Evolutionary conservation across 2,113 vertebrate species (phyloP).

Genomic region (Oncorhynchus nerka): DNA sequence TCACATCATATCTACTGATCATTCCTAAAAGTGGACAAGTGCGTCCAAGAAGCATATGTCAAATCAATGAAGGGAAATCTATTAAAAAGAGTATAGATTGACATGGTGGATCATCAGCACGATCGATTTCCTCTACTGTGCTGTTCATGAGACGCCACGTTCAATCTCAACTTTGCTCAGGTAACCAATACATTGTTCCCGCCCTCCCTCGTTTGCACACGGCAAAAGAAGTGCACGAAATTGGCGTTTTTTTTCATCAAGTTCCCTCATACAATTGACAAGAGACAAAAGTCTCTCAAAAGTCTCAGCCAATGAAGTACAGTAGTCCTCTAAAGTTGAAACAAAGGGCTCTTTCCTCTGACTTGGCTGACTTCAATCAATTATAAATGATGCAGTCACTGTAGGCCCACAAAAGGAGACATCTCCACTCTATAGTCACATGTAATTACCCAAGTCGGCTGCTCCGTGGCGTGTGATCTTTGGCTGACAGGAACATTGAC

Average conservation of each 20-base stretch:
- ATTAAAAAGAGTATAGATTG: conserved; percentile 70
- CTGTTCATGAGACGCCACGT: conserved; percentile 71
- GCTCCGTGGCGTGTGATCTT: conserved; percentile 88
- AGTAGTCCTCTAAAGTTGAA: conserved; percentile 1
- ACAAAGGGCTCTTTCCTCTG: conserved; percentile 28
- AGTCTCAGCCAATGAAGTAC: background rate
- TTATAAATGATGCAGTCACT: conserved; percentile 98
- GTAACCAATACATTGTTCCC: conserved; percentile 61
- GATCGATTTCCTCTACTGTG: conserved; percentile 64
- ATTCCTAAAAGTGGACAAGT: conserved; percentile 47
- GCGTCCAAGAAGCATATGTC: conserved; percentile 23
- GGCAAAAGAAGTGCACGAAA: background rate
- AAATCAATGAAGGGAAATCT: conserved; percentile 71
- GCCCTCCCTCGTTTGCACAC: conserved; percentile 44
- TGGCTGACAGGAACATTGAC: conserved; percentile 92
- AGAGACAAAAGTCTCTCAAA: background rate
- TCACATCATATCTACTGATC: conserved; percentile 14
- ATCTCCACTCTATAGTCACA: conserved; percentile 97
- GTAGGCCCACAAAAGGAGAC: conserved; percentile 98
- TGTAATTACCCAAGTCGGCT: conserved; percentile 95
- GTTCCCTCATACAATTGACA: background rate
- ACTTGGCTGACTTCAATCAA: conserved; percentile 84
- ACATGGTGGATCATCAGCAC: conserved; percentile 67
- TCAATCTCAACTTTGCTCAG: conserved; percentile 65
- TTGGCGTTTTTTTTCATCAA: background rate